phyloP scores from a whole-genome alignment of 2,113 vertebrate species.

The pig (Sus scrofa) region T2T-Sscrofa CM000825.6:40470001-40470500 shows the following conservation, averaged over 20 bases:
- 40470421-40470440: constrained; percentile 47
- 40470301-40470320: neutral
- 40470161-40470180: neutral
- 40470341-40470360: neutral
- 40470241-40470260: constrained; percentile 32
- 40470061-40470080: neutral
- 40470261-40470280: neutral
- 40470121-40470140: constrained; percentile 14
- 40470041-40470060: neutral
- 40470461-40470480: constrained; percentile 70
- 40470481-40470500: constrained; percentile 66
- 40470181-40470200: neutral
- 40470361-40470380: neutral
- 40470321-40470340: neutral
- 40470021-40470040: neutral
- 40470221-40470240: neutral
- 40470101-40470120: neutral
- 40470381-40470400: constrained; percentile 37
- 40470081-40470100: neutral
- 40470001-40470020: neutral
- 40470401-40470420: constrained; percentile 56
- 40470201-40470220: neutral
- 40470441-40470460: constrained; percentile 72
- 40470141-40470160: neutral
- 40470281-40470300: neutral